These are phyloP conservation scores for Philopedon plagiatum DNA, from an alignment of 2,888 invertebrate species.

Conservation along the genomic window DNA sequence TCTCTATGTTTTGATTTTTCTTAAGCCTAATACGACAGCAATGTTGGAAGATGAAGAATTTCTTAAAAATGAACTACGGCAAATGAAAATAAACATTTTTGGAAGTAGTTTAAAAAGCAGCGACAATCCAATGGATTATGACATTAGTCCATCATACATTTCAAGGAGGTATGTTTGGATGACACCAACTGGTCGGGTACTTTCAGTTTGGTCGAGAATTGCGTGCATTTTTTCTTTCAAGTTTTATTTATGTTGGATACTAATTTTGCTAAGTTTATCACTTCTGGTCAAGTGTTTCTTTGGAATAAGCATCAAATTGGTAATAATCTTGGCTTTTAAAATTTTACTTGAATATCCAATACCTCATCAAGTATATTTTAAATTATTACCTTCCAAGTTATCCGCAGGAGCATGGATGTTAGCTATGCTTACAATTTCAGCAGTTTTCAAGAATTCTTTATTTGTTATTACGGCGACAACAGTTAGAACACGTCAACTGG, in stretches of 20 bases:
- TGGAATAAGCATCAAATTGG: background rate
- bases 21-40: background rate
- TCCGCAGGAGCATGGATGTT: background rate
- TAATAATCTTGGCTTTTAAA: background rate
- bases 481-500: background rate
- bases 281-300: background rate
- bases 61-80: background rate
- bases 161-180: background rate
- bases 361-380: background rate
- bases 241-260: conserved; percentile 1
- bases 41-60: background rate
- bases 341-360: background rate
- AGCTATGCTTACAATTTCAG: conserved; percentile 2
- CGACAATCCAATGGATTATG: background rate
- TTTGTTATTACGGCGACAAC: conserved; percentile 5
- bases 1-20: background rate
- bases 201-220: background rate
- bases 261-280: background rate
- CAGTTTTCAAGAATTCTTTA: conserved; percentile 17
- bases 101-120: background rate
- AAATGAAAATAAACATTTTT: background rate
- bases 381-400: background rate
- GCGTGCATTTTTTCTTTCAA: background rate
- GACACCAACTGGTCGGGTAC: background rate
- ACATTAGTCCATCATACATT: background rate